These are phyloP conservation scores for Sebastes fasciatus DNA, from an alignment of 2,113 vertebrate genomes.

Conservation along the genomic window DNA sequence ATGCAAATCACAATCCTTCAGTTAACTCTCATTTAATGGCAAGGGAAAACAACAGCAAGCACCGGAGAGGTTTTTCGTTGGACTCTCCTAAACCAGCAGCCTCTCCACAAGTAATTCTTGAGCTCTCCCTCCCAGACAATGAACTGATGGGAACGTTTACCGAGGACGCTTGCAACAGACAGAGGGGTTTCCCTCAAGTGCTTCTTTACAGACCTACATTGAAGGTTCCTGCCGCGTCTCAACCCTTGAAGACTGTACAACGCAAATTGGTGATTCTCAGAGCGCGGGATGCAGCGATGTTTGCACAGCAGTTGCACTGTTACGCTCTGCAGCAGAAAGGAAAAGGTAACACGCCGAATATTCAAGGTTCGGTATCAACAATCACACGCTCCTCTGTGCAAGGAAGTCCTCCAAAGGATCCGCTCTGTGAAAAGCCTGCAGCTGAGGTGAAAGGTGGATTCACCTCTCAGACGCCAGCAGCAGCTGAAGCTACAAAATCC, in stretches of 20 bases:
- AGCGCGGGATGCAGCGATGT: conserved; percentile 58
- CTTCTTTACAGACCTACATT: conserved; percentile 70
- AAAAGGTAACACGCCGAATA: conserved; percentile 47
- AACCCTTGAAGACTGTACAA: conserved; percentile 40
- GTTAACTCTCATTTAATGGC: conserved; percentile 26
- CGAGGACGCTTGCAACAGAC: conserved; percentile 65
- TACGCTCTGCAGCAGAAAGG: conserved; percentile 74
- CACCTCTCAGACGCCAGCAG: conserved; percentile 7
- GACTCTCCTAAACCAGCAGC: conserved; percentile 14
- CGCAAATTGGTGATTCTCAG: conserved; percentile 74
- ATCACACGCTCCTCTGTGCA: conserved; percentile 72
- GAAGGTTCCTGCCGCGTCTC: conserved; percentile 40
- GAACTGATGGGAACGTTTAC: conserved; percentile 76
- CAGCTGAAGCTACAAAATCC: neutral
- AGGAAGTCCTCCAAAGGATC: conserved; percentile 53
- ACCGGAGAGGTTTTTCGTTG: conserved; percentile 39
- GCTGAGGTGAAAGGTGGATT: conserved; percentile 35
- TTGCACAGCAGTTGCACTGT: conserved; percentile 78
- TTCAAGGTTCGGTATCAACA: conserved; percentile 61
- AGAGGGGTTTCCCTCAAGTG: conserved; percentile 59
- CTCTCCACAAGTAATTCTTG: conserved; percentile 75
- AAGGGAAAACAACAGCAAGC: conserved; percentile 30
- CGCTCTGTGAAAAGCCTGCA: conserved; percentile 21
- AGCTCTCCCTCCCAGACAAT: conserved; percentile 84
- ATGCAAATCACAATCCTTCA: conserved; percentile 56